Evolutionary conservation across 1,140 invertebrate species (phyloP), one percentile per base, ranked within the genome.

Genomic region (Apis florea): DNA sequence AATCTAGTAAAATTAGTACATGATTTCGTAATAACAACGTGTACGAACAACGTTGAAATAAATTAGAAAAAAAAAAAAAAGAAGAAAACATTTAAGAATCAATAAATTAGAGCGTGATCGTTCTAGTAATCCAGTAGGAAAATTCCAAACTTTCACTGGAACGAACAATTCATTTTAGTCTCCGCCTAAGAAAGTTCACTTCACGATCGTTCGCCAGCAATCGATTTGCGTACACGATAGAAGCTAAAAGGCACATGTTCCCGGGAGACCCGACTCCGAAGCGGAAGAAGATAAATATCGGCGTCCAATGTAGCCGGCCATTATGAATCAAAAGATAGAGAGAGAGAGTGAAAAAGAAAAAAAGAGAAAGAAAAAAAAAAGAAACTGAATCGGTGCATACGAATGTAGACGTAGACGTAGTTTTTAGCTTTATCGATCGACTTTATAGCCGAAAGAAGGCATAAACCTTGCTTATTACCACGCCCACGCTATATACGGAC

Each of bases 401-500:
- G 71, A 24, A n/a, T n/a, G n/a, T n/a, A n/a, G 61, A 19, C 40
- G 40, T 31, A 31, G 31, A 72, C 66, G 61, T 80, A 74, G 78
- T 74, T 75, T 80, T 59, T 67, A 67, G 63, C 71, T 59, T 81
- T 81, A 81, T 81, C 79, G 79, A 81, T 81, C 79, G 67, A 81
- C 71, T 67, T 81, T 81, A 81, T 75, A 67, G 71, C 79, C 84
- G 76, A 79, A 75, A 82, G 71, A 75, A 75, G 53, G 77, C 59
- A 79, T 56, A 66, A 69, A 58, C 70, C 76, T 79, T 66, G 61
- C 69, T 83, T 83, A 83, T 83, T 83, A 79, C 77, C 84, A 82
- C 86, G 81, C 85, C 87, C 86, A 89, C 89, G 84, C 86, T 80
- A 61, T 71, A 74, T 71, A 59, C 74, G 24, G 73, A 68, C 79